A percentile compares a stretch with the other conserved stretches of the same genome.
These are phyloP conservation scores for Galerucella calmariensis DNA, from an alignment of 2,888 invertebrate genomes.

Conservation along the genomic window DNA sequence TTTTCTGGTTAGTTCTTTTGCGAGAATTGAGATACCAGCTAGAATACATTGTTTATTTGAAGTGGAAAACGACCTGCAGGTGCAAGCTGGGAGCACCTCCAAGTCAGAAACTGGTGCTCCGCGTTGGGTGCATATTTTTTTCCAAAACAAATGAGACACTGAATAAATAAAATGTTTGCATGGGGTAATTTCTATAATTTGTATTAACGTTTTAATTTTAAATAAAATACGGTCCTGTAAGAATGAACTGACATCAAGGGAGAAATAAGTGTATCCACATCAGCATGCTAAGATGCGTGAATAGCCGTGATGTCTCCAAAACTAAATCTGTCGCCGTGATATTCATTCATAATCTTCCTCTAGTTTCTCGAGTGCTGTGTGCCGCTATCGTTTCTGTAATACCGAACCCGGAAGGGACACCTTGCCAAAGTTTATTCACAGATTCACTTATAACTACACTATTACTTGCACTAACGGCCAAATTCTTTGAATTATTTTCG, in stretches of 20 bases:
- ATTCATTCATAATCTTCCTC: constrained; percentile 57
- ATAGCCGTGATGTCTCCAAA: constrained; percentile 50
- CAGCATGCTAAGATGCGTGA: constrained; percentile 48
- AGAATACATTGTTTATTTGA: too few relatives aligned
- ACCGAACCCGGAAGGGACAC: constrained; percentile 58
- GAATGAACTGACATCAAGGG: constrained; percentile 35
- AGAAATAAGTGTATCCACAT: constrained; percentile 39
- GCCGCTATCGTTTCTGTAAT: constrained; percentile 33
- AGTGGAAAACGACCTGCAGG: too few relatives aligned
- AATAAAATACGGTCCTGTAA: constrained; percentile 31
- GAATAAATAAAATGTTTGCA: too few relatives aligned
- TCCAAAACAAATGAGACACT: too few relatives aligned
- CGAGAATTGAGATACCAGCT: too few relatives aligned
- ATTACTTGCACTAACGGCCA: constrained; percentile 44
- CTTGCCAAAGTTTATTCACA: constrained; percentile 61
- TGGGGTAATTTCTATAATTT: too few relatives aligned
- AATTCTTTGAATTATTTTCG: constrained; percentile 55
- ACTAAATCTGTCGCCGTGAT: constrained; percentile 55
- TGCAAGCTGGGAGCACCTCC: too few relatives aligned
- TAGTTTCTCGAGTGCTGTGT: constrained; percentile 37
- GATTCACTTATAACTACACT: constrained; percentile 50
- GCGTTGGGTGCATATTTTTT: too few relatives aligned
- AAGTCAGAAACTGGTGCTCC: too few relatives aligned
- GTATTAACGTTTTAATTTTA: background rate
- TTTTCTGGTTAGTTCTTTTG: too few relatives aligned